phyloP scores from a whole-genome alignment of 2,888 invertebrate species.

The Neoscelio sp. region DNA sequence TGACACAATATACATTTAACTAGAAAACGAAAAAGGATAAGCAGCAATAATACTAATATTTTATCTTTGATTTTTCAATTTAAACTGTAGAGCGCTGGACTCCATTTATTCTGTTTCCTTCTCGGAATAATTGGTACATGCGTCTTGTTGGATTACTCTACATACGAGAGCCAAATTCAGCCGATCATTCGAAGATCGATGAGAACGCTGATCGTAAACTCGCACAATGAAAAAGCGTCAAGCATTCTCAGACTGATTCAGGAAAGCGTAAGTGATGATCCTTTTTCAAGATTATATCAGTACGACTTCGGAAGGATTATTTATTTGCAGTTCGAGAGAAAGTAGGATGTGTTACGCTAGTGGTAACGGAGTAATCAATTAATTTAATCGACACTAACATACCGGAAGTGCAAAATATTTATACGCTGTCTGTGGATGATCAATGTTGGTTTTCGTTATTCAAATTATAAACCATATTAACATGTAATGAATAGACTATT shows the following conservation, averaged over 20 bases:
- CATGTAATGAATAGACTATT: no score
- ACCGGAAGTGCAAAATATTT: neutral
- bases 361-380: conserved; percentile 8
- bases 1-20: no score
- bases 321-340: conserved; percentile 11
- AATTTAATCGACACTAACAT: conserved; percentile 11
- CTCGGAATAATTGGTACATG: conserved; percentile 90
- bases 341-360: conserved; percentile 9
- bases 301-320: neutral
- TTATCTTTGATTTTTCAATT: neutral
- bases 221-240: conserved; percentile 88
- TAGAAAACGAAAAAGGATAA: no score
- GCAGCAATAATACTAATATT: no score
- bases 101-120: conserved; percentile 89
- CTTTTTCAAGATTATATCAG: conserved; percentile 1
- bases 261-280: conserved; percentile 88
- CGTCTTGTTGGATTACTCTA: conserved; percentile 91
- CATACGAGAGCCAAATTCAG: conserved; percentile 91
- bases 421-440: no score
- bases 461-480: no score
- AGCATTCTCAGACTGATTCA: conserved; percentile 91
- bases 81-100: conserved; percentile 86
- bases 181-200: conserved; percentile 90
- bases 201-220: conserved; percentile 89
- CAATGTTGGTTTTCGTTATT: no score